A percentile compares a stretch with the other conserved stretches of the same genome.
phyloP scores from a whole-genome alignment of 1,140 invertebrate species.

The Latrodectus geometricus region DNA sequence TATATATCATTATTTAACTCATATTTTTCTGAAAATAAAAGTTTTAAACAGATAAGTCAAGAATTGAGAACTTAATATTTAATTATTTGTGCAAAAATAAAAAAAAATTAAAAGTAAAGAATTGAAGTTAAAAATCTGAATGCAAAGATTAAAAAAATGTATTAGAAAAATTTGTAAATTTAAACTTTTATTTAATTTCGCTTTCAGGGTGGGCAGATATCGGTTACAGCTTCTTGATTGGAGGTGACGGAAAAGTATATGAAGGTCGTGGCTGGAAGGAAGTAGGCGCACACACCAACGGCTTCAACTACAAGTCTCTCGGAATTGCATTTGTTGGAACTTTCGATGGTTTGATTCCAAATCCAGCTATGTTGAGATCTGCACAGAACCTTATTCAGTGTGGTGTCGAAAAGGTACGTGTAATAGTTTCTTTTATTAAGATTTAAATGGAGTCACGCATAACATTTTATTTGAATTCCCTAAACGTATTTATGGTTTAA shows the following conservation, averaged over 20 bases:
- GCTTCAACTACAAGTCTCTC: slow-evolving; percentile 77
- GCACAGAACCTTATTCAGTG: slow-evolving; percentile 69
- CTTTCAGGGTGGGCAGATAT: slow-evolving; percentile 66
- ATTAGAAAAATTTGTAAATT: background rate
- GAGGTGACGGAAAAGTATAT: slow-evolving; percentile 81
- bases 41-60: too few species aligned
- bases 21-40: too few species aligned
- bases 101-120: too few species aligned
- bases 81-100: too few species aligned
- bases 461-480: background rate
- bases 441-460: too few species aligned
- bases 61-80: too few species aligned
- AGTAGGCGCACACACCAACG: slow-evolving; percentile 76
- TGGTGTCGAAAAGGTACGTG: slow-evolving; percentile 66
- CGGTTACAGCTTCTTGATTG: slow-evolving; percentile 79
- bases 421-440: background rate
- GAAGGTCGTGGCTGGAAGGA: slow-evolving; percentile 80
- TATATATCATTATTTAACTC: too few species aligned
- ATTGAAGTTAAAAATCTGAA: too few species aligned
- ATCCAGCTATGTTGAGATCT: slow-evolving; percentile 69
- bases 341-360: slow-evolving; percentile 71
- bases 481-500: background rate
- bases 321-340: slow-evolving; percentile 82
- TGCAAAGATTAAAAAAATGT: too few species aligned
- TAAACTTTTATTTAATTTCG: background rate